Evolutionary conservation across 2,113 vertebrate species (phyloP), one percentile per base, ranked within the genome.

Genomic region (Prionailurus viverrinus): DNA sequence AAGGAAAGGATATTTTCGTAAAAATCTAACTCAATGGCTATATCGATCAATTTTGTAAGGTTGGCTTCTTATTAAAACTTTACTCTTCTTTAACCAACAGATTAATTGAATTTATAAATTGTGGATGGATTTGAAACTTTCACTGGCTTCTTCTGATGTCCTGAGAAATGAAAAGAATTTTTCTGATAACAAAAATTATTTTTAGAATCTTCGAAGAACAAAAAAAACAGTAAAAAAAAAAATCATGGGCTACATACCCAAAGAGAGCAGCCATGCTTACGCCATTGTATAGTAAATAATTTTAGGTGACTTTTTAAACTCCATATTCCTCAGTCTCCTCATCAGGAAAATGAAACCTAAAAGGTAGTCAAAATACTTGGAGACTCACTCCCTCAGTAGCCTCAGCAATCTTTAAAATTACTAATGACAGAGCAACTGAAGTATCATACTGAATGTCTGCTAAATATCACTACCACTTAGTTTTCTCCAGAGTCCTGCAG

Each of bases 311-410:
- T 84, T 55, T 65, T 91, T 92, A 94, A 80, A 0, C 0, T 84
- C n/a, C 82, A 55, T 39, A 23, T 9, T 61, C 65, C 23, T 58
- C 39, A 74, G 82, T 53, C 39, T 95, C 36, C 33, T 39, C 63
- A 51, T 79, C 69, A 97, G 25, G 89, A 84, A 96, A 96, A 90
- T 3, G 71, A 73, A 89, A 76, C 71, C 33, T 48, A 21, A 85
- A 87, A 82, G 1, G 4, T 9, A 65, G 29, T 53, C 13, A 89
- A 58, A 84, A 27, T 41, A 73, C 5, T 65, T 79, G 58, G 8
- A 92, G 16, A 68, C 6, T 10, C 25, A 76, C 16, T 79, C 5
- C 5, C 5, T 23, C 1, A 73, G 36, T 18, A 80, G 19, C 3
- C n/a, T 31, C 1, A 79, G 5, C 6, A 79, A 85, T 66, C 25